Evolutionary conservation across 2,113 vertebrate genomes (phyloP).

Genomic region (Heptranchias perlo): DNA sequence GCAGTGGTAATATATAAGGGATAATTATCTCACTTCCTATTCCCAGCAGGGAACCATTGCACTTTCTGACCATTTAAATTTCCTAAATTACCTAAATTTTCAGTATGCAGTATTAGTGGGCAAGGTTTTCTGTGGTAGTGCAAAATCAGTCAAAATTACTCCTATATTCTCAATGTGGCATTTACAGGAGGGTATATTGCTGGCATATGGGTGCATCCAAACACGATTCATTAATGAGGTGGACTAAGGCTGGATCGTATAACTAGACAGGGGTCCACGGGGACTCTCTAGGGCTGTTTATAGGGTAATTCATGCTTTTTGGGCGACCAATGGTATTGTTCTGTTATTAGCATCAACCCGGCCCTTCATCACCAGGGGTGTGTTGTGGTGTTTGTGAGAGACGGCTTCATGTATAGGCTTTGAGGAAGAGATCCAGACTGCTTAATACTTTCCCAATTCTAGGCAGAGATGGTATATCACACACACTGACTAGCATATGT

Average conservation of each 20-base stretch:
- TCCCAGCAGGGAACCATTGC: background rate
- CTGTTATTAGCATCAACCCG: background rate
- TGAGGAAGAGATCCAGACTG: background rate
- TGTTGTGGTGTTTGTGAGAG: background rate
- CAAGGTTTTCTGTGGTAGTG: background rate
- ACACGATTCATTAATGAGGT: background rate
- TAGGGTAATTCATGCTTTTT: background rate
- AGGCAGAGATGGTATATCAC: background rate
- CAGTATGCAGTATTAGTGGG: background rate
- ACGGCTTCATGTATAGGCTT: background rate
- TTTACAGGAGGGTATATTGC: background rate
- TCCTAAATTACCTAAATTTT: background rate
- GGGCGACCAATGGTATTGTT: background rate
- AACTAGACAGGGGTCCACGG: background rate
- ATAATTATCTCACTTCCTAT: background rate
- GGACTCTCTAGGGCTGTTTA: background rate
- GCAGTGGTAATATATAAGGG: background rate
- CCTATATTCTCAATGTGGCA: background rate
- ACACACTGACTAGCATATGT: background rate
- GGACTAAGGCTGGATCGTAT: background rate
- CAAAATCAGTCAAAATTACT: background rate
- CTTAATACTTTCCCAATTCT: background rate
- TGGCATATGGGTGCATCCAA: background rate
- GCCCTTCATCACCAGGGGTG: background rate
- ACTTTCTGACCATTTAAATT: background rate